A percentile compares a stretch with the other conserved stretches of the same genome.
Evolutionary conservation across 2,888 invertebrate genomes (phyloP).

Genomic region (Rhyacophila evoluta): DNA sequence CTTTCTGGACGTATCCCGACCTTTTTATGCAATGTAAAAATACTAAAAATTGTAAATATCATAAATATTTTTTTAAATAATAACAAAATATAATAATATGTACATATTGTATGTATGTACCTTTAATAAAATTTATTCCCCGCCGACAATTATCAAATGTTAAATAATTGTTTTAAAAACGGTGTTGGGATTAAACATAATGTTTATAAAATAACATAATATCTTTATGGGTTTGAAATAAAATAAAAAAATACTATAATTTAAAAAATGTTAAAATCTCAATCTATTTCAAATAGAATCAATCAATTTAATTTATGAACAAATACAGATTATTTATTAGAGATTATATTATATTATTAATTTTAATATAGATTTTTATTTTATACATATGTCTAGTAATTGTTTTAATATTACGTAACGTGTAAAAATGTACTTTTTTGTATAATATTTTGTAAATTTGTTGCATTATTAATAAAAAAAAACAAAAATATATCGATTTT

Average conservation of each 20-base stretch:
- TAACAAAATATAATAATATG: not conserved
- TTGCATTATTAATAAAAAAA: slow-evolving; percentile 10
- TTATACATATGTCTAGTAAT: not conserved
- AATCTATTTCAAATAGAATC: not conserved
- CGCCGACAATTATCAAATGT: slow-evolving; percentile 23
- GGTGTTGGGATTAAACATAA: not conserved
- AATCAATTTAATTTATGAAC: not conserved
- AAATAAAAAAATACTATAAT: not conserved
- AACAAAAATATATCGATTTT: not conserved
- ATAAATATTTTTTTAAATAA: not conserved
- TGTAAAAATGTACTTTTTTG: slow-evolving; percentile 20
- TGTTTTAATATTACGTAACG: not conserved
- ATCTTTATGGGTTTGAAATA: not conserved
- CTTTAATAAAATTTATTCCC: not conserved
- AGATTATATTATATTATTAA: not conserved
- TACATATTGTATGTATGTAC: slow-evolving; percentile 19
- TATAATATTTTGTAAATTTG: slow-evolving; percentile 8
- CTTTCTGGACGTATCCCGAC: slow-evolving; percentile 51
- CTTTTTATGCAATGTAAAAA: not conserved
- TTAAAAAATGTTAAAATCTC: not conserved
- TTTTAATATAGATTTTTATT: not conserved
- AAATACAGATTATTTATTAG: not conserved
- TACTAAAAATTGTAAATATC: slow-evolving; percentile 12
- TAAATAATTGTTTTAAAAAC: not conserved
- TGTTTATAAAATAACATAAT: not conserved